phyloP scores from a whole-genome alignment of 2,113 vertebrate genomes.

The Myotis lucifugus region DNA sequence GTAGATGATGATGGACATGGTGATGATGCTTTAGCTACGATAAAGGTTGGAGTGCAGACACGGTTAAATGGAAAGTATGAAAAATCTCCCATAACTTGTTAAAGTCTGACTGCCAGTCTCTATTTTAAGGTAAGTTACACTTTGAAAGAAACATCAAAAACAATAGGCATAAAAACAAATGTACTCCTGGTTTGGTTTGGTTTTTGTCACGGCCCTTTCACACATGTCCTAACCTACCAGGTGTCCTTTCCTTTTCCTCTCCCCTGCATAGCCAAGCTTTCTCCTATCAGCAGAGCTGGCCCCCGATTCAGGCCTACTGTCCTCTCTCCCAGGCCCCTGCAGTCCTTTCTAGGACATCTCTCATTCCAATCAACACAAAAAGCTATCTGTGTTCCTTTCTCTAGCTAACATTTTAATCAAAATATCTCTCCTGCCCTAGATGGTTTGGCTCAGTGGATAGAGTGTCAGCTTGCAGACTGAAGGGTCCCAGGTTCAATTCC shows the following conservation, averaged over 20 bases:
- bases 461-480: too few relatives aligned
- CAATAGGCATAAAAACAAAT: not conserved
- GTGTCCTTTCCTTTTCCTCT: not conserved
- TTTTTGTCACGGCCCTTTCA: not conserved
- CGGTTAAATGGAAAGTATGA: not conserved
- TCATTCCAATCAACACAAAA: not conserved
- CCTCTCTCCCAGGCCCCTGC: not conserved
- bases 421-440: too few relatives aligned
- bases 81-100: conserved; percentile 3
- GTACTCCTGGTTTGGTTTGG: not conserved
- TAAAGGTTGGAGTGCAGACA: not conserved
- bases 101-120: not conserved
- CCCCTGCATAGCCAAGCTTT: not conserved
- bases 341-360: not conserved
- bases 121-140: not conserved
- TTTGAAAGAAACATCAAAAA: conserved; percentile 14
- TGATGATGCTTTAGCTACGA: not conserved
- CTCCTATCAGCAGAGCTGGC: not conserved
- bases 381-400: not conserved
- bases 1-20: conserved; percentile 48
- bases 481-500: too few relatives aligned
- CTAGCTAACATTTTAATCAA: not conserved
- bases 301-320: not conserved
- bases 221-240: not conserved
- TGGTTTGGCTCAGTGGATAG: too few relatives aligned